Evolutionary conservation across 2,113 vertebrate species (phyloP).

Genomic region (Chaetops frenatus): DNA sequence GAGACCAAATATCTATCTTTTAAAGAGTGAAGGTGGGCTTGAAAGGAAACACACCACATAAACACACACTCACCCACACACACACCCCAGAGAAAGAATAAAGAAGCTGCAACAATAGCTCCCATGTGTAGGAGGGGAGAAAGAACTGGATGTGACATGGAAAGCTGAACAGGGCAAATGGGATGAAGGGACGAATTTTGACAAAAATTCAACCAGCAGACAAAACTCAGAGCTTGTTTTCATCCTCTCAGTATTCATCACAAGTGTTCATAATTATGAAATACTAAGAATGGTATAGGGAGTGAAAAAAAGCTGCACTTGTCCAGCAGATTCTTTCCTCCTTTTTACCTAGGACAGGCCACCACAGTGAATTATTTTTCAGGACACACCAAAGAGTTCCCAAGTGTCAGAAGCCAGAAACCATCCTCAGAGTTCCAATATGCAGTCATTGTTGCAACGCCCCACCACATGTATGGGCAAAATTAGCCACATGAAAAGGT

Average conservation of each 20-base stretch:
- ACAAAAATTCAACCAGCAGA: not conserved
- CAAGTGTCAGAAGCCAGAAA: not conserved
- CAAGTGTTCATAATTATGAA: not conserved
- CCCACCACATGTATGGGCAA: not conserved
- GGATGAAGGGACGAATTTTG: not conserved
- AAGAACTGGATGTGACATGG: fast-evolving
- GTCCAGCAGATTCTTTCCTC: not conserved
- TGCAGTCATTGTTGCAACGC: not conserved
- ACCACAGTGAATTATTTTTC: not conserved
- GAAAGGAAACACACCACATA: not conserved
- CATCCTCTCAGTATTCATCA: not conserved
- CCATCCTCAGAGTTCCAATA: not conserved
- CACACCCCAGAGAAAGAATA: not conserved
- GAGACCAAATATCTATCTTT: not conserved
- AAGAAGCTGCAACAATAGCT: not conserved
- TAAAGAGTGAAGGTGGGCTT: not conserved
- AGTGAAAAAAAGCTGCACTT: not conserved
- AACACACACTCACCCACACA: not conserved
- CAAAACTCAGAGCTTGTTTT: not conserved
- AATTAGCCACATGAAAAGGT: not conserved
- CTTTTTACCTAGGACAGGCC: not conserved
- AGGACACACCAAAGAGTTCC: not conserved
- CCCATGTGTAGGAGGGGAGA: not conserved
- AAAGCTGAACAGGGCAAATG: not conserved
- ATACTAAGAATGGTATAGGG: not conserved